Conservation (phyloP, 1,140 invertebrate genomes). For the Camponotus floridanus region DNA sequence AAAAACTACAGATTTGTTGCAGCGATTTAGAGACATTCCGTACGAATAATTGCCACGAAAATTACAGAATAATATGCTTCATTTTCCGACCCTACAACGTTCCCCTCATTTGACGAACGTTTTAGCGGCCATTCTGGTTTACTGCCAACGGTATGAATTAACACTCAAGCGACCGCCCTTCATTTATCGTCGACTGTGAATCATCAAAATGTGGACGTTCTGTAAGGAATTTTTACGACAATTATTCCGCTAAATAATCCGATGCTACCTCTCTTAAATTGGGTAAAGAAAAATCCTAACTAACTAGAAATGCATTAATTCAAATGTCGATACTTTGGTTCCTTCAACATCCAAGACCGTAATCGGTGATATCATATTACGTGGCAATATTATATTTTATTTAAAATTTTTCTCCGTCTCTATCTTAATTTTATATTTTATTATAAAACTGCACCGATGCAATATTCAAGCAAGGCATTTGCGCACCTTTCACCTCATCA, state of each 20-base stretch:
- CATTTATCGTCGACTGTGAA: constrained; percentile 53
- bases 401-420: neutral
- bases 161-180: constrained; percentile 42
- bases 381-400: neutral
- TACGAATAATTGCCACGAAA: neutral
- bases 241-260: constrained; percentile 47
- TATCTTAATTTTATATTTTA: constrained; percentile 2
- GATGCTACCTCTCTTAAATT: constrained; percentile 24
- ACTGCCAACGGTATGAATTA: constrained; percentile 55
- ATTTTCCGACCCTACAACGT: neutral
- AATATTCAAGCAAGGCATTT: neutral
- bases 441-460: neutral
- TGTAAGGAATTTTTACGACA: constrained; percentile 34
- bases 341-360: neutral
- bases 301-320: neutral
- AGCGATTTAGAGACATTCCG: neutral
- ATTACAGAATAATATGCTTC: neutral
- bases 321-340: neutral
- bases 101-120: constrained; percentile 14
- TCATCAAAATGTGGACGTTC: constrained; percentile 30
- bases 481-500: neutral
- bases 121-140: constrained; percentile 60
- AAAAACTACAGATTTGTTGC: neutral
- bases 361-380: neutral
- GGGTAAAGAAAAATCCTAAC: neutral